A percentile compares a stretch with the other conserved stretches of the same genome.
These are phyloP conservation scores for Sialis fuliginosa DNA, from an alignment of 2,888 invertebrate genomes.

Conservation along the genomic window DNA sequence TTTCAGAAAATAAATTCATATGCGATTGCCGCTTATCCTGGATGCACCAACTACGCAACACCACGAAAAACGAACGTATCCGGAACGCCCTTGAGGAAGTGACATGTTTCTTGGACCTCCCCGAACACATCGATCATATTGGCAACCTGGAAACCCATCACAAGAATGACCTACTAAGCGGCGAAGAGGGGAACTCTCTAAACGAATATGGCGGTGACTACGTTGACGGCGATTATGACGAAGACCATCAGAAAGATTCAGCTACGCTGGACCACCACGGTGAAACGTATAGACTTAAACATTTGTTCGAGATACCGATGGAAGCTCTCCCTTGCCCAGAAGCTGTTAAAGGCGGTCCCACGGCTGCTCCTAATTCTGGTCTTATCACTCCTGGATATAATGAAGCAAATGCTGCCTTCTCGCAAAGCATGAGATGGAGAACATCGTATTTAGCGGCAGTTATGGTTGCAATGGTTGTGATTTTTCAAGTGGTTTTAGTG, in stretches of 20 bases:
- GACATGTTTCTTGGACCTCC: constrained; percentile 45
- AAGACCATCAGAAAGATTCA: no score
- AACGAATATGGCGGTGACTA: constrained; percentile 11
- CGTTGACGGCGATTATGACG: constrained; percentile 5
- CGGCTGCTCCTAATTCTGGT: constrained; percentile 17
- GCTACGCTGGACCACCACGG: neutral
- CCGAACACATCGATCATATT: constrained; percentile 4
- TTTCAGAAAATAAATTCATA: constrained; percentile 63
- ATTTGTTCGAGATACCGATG: constrained; percentile 9
- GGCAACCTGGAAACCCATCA: neutral
- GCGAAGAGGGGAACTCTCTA: constrained; percentile 5
- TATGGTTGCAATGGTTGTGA: no score
- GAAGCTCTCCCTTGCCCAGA: constrained; percentile 24
- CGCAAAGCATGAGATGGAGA: constrained; percentile 6
- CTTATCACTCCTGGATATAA: constrained; percentile 17
- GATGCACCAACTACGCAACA: constrained; percentile 57
- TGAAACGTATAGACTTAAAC: neutral
- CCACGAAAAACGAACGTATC: constrained; percentile 53
- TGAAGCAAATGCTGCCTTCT: constrained; percentile 14
- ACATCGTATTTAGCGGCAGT: no score
- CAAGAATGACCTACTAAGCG: neutral
- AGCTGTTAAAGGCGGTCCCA: constrained; percentile 17
- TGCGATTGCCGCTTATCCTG: constrained; percentile 72
- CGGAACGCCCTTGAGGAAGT: constrained; percentile 50
- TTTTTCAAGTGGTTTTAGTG: no score